Percentiles rank a stretch among this genome's conserved stretches.
phyloP scores from a whole-genome alignment of 2,797 vertebrate species.

The Nannoperca australis region DNA sequence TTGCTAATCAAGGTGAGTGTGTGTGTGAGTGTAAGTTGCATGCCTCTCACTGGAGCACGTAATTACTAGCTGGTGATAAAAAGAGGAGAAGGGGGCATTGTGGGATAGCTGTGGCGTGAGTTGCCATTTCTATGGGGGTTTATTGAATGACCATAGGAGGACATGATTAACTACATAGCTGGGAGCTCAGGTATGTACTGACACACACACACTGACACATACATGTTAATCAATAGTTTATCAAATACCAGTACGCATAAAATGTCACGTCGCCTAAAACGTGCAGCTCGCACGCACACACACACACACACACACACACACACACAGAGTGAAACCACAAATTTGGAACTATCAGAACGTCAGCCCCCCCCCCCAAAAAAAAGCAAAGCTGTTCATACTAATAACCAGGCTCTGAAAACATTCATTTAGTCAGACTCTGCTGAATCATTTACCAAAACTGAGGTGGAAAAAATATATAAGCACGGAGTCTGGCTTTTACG shows the following conservation, averaged over 20 bases:
- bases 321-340: constrained; percentile 48
- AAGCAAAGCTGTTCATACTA: constrained; percentile 66
- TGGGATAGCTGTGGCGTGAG: constrained; percentile 55
- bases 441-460: constrained; percentile 80
- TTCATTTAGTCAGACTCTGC: constrained; percentile 71
- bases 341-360: constrained; percentile 49
- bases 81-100: constrained; percentile 67
- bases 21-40: constrained; percentile 39
- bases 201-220: background rate
- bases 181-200: constrained; percentile 57
- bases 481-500: constrained; percentile 74
- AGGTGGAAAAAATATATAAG: constrained; percentile 76
- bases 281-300: constrained; percentile 47
- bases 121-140: constrained; percentile 54
- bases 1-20: constrained; percentile 71
- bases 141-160: constrained; percentile 62
- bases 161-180: constrained; percentile 66
- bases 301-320: constrained; percentile 44
- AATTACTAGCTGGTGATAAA: constrained; percentile 78
- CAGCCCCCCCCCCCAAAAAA: background rate
- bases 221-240: constrained; percentile 13
- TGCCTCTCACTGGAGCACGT: constrained; percentile 76
- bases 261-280: constrained; percentile 43
- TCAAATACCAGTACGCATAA: constrained; percentile 6
- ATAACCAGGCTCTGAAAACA: constrained; percentile 71